A percentile compares a stretch with the other conserved stretches of the same genome.
These are phyloP conservation scores for Helarctos malayanus DNA, from an alignment of 2,797 vertebrate species.

Conservation along the genomic window DNA sequence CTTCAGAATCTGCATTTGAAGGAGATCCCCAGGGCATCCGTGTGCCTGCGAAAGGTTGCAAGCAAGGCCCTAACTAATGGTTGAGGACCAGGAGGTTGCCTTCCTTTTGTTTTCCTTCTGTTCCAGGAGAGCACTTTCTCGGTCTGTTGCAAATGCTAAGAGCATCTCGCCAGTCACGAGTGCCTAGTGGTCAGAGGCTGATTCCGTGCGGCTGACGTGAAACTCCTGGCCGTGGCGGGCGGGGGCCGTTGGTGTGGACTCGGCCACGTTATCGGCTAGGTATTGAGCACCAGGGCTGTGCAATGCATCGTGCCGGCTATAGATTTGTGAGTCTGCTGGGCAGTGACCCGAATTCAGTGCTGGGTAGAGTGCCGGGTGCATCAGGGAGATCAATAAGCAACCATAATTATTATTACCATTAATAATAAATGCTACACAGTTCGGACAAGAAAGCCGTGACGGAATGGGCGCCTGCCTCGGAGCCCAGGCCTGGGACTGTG, in stretches of 20 bases:
- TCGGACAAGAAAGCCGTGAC: rapidly evolving
- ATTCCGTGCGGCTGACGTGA: rapidly evolving
- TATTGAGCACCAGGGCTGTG: background rate
- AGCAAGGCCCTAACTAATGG: rapidly evolving
- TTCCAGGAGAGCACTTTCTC: background rate
- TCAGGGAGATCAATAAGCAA: conserved; percentile 24
- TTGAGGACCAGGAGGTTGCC: background rate
- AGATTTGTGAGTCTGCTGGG: background rate
- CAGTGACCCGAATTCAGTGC: background rate
- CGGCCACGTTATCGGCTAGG: background rate
- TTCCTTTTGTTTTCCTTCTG: background rate
- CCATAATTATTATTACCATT: conserved; percentile 49
- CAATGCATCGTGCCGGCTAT: rapidly evolving
- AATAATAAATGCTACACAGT: conserved; percentile 19
- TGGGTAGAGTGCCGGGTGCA: background rate
- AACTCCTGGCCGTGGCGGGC: rapidly evolving
- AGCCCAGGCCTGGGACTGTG: background rate
- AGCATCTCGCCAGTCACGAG: background rate
- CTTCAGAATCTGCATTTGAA: background rate
- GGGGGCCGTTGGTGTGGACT: rapidly evolving
- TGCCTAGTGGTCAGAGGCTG: background rate
- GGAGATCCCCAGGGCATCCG: rapidly evolving
- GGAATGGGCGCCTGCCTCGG: rapidly evolving
- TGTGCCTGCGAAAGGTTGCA: background rate
- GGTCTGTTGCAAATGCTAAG: background rate